These are phyloP conservation scores for Channa striata DNA, from an alignment of 2,797 vertebrate species.

Conservation along the genomic window DNA sequence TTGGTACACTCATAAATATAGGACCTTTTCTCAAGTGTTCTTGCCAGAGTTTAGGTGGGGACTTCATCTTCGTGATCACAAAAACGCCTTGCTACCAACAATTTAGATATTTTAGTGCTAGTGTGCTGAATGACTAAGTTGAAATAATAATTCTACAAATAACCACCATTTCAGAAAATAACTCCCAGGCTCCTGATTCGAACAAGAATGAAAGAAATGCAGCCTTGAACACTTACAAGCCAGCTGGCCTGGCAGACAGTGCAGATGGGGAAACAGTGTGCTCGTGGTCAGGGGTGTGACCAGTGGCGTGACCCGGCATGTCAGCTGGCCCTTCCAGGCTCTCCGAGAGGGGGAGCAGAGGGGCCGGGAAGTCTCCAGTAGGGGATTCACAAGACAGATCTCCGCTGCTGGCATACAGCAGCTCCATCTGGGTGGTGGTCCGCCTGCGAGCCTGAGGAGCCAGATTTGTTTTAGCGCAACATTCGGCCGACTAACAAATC, in stretches of 20 bases:
- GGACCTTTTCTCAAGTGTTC: too few species aligned
- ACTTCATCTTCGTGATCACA: background rate
- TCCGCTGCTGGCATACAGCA: conserved; percentile 92
- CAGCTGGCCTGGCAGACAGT: conserved; percentile 87
- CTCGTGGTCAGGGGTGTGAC: conserved; percentile 86
- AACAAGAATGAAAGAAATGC: background rate
- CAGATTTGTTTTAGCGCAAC: conserved; percentile 9
- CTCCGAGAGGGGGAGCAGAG: conserved; percentile 84
- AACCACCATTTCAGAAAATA: background rate
- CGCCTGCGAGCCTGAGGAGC: conserved; percentile 90
- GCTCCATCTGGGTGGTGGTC: conserved; percentile 97
- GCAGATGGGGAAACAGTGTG: conserved; percentile 82
- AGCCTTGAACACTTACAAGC: conserved; percentile 85
- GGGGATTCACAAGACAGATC: conserved; percentile 85
- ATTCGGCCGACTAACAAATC: conserved; percentile 16
- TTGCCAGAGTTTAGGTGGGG: background rate
- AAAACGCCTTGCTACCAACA: background rate
- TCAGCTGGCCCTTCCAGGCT: conserved; percentile 80
- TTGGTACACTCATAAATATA: background rate
- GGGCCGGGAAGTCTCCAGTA: conserved; percentile 84
- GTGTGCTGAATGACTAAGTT: background rate
- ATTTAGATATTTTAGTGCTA: background rate
- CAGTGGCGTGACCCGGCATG: conserved; percentile 71
- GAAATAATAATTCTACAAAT: background rate
- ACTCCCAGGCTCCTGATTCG: background rate